phyloP scores from a whole-genome alignment of 2,113 vertebrate genomes.

The Paramisgurnus dabryanus region DNA sequence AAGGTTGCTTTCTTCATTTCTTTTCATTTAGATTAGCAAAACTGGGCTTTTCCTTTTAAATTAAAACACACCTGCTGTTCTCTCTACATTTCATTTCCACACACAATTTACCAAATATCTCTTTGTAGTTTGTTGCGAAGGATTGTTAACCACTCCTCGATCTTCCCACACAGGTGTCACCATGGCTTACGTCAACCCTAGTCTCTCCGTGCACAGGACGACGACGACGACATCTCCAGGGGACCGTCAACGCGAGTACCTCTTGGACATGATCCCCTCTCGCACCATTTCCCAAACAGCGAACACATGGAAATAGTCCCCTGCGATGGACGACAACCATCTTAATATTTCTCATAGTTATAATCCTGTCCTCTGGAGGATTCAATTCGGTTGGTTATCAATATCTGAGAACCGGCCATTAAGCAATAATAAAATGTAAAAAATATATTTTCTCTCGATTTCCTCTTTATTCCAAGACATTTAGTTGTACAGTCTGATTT shows the following conservation, averaged over 20 bases:
- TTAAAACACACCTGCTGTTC: background rate
- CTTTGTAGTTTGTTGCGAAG: background rate
- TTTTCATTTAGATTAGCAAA: too few species aligned
- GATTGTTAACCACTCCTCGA: background rate
- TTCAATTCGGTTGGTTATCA: constrained; percentile 54
- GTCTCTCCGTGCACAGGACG: constrained; percentile 88
- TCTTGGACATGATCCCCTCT: constrained; percentile 98
- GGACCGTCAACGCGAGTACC: constrained; percentile 96
- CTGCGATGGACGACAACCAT: constrained; percentile 34
- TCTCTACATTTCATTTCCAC: background rate
- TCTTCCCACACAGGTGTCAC: constrained; percentile 80
- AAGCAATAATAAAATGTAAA: constrained; percentile 55
- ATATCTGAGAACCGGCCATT: constrained; percentile 51
- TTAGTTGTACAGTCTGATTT: constrained; percentile 25
- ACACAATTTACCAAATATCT: background rate
- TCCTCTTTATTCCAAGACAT: constrained; percentile 5
- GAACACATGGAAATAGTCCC: constrained; percentile 90
- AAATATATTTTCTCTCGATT: constrained; percentile 33
- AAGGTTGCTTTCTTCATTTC: too few species aligned
- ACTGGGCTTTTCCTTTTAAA: background rate
- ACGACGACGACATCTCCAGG: constrained; percentile 84
- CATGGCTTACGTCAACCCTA: constrained; percentile 89
- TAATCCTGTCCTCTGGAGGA: constrained; percentile 63
- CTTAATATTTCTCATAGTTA: constrained; percentile 64
- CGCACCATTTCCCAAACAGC: constrained; percentile 95